Base-by-base conservation (phyloP, 2,888 invertebrate species). In the Dioctria linearis region DNA sequence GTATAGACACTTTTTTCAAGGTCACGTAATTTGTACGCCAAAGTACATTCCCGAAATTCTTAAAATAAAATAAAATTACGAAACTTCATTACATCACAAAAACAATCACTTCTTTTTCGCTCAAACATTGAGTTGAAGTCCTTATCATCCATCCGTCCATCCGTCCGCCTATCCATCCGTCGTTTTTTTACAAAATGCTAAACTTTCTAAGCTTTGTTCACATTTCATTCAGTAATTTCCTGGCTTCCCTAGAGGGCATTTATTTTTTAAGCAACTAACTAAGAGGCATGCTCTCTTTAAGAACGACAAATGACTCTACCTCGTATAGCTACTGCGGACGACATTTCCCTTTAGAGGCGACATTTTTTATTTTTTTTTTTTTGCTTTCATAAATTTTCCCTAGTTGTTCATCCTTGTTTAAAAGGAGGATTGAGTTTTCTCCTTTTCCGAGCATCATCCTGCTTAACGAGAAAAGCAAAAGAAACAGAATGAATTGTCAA, bases 141-240 rank as follows among this genome's bases (percentile, higher is more conserved):
- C 0, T 54, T 54, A 4, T n/a, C 11, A n/a, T 11, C 11, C 6
- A 46, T 9, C 6, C 9, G 9, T 5, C 49, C 6, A 46, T n/a
- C 11, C 11, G 54, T 11, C 11, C 6, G 9, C 49, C 6, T 46
- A 46, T 5, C 49, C 6, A 46, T 5, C 6, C 49, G 2, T 46
- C 5, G 9, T 6, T 46, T 5, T 4, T 5, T 5, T 5, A 46
- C 49, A 46, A 54, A 54, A 6, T 4, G 54, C 54, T 25, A 11
- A 11, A 11, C 11, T 11, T n/a, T n/a, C 54, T 4, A 54, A 54
- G 11, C 54, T 54, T 54, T 54, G 54, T 54, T 54, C 54, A 54
- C 54, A 54, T 54, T 54, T 54, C 54, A 54, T 54, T 54, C 54
- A 54, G 54, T n/a, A 11, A n/a, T n/a, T 11, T 54, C 54, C 54